Conservation (phyloP, 2,888 invertebrate genomes). For the Alsophila aescularia region DNA sequence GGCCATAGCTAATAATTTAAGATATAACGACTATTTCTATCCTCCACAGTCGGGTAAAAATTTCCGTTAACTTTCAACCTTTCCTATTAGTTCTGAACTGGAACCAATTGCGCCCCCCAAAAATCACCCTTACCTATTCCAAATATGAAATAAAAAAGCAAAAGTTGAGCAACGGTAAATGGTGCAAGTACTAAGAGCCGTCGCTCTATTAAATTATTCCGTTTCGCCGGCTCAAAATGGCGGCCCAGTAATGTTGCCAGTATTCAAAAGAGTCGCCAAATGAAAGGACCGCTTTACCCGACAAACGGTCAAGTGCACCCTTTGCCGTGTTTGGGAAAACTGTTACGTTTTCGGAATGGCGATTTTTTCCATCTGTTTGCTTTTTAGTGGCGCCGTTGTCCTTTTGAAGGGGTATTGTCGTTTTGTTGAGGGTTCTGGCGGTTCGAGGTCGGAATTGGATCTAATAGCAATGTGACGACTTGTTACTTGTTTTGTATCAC, state of each 20-base stretch:
- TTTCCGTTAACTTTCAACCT: no score
- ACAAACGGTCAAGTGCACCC: constrained; percentile 53
- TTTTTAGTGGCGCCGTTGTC: constrained; percentile 21
- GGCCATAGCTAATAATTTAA: no score
- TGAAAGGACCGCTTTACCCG: constrained; percentile 48
- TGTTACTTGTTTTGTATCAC: no score
- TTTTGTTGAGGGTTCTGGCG: constrained; percentile 23
- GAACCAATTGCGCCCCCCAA: background rate
- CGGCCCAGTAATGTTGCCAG: constrained; percentile 68
- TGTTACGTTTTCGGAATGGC: constrained; percentile 30
- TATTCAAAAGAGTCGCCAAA: constrained; percentile 57
- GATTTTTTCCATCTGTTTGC: constrained; percentile 26
- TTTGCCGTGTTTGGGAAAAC: constrained; percentile 35
- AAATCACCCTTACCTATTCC: constrained; percentile 4
- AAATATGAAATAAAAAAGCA: constrained; percentile 30
- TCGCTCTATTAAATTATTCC: constrained; percentile 80
- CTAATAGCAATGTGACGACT: background rate
- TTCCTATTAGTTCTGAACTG: no score
- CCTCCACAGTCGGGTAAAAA: no score
- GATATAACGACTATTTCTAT: no score
- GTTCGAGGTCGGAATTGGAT: constrained; percentile 18
- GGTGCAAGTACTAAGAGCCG: constrained; percentile 58
- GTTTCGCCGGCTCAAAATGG: constrained; percentile 70
- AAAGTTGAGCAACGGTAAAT: constrained; percentile 55
- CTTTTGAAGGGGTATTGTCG: constrained; percentile 24